A percentile compares a stretch with the other conserved stretches of the same genome.
Evolutionary conservation across 1,140 invertebrate genomes (phyloP).

Genomic region (Mesaphorura yosii): DNA sequence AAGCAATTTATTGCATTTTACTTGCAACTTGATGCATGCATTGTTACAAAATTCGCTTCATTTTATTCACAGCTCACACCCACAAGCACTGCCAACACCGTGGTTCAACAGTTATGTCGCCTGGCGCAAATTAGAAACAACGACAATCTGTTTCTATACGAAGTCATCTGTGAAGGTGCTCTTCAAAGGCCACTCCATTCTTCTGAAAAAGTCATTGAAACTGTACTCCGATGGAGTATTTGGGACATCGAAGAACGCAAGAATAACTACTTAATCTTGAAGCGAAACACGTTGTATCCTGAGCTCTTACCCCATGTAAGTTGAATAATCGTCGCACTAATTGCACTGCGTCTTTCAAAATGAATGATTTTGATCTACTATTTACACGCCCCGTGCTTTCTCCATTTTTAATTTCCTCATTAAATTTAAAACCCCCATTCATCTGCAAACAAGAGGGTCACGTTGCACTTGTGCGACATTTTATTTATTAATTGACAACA

Average conservation of each 20-base stretch:
- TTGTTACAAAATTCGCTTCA: not conserved
- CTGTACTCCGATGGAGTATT: constrained; percentile 61
- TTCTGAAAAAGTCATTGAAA: constrained; percentile 57
- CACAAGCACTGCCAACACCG: constrained; percentile 49
- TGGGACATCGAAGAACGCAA: constrained; percentile 68
- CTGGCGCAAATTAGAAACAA: constrained; percentile 2
- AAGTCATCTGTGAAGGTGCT: constrained; percentile 57
- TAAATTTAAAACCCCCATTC: constrained; percentile 3
- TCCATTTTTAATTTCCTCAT: constrained; percentile 6
- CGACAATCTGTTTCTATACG: constrained; percentile 55
- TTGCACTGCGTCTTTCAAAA: constrained; percentile 1
- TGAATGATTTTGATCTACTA: not conserved
- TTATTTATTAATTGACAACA: constrained; percentile 13
- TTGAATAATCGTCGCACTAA: not conserved
- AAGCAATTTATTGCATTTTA: not conserved
- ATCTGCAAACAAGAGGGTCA: not conserved
- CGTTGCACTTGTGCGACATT: not conserved
- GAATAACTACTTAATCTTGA: constrained; percentile 64
- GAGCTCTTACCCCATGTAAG: constrained; percentile 42
- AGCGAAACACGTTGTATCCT: constrained; percentile 42
- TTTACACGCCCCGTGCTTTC: constrained; percentile 5
- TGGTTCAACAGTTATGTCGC: constrained; percentile 20
- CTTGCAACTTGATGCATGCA: constrained; percentile 1
- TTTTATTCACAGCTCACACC: constrained; percentile 67
- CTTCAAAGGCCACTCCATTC: constrained; percentile 65